Evolutionary conservation across 2,888 invertebrate species (phyloP).

Genomic region (Acanthosepion esculentum): DNA sequence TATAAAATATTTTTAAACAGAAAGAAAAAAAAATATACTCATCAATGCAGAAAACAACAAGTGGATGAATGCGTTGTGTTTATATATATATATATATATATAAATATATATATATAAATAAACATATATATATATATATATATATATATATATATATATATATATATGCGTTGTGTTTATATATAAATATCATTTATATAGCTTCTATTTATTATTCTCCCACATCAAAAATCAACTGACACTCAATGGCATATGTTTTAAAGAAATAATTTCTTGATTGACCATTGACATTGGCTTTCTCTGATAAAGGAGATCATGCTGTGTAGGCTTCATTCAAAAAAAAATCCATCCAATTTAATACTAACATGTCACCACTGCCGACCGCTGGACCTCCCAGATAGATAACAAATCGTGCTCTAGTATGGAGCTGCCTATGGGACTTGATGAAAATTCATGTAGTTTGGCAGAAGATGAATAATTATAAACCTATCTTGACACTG

Average conservation of each 20-base stretch:
- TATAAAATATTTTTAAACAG: not conserved
- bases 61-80: not conserved
- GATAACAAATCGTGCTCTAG: not conserved
- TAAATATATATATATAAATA: too few species aligned
- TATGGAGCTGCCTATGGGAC: not conserved
- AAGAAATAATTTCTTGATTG: not conserved
- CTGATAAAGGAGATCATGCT: not conserved
- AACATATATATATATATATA: too few species aligned
- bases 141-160: too few species aligned
- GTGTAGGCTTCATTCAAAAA: not conserved
- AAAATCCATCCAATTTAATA: not conserved
- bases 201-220: not conserved
- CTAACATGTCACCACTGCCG: not conserved
- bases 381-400: not conserved
- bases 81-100: not conserved
- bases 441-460: not conserved
- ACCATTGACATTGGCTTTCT: not conserved
- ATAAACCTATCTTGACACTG: not conserved
- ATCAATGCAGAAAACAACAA: not conserved
- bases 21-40: not conserved
- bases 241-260: not conserved
- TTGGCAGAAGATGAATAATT: conserved; percentile 20
- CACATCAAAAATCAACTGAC: not conserved
- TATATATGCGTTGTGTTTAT: not conserved
- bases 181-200: not conserved